Evolutionary conservation across 1,140 invertebrate genomes (phyloP).

Genomic region (Lithobius niger): DNA sequence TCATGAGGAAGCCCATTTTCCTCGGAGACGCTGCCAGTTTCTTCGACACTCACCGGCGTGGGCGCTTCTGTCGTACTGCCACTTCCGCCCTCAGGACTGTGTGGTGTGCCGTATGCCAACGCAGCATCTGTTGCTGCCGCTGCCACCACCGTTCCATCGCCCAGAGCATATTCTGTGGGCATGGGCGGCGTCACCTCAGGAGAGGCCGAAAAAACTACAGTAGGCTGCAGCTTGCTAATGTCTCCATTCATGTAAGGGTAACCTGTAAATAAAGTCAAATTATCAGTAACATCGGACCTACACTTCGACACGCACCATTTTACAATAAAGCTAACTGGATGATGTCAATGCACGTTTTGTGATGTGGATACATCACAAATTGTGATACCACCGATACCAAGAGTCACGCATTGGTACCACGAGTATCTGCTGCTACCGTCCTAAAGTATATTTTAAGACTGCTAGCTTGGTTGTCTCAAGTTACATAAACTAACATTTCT

Average conservation of each 20-base stretch:
- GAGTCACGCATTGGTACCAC: no score
- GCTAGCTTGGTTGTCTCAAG: no score
- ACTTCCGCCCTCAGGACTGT: not conserved
- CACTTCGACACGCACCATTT: no score
- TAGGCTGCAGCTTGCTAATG: constrained; percentile 51
- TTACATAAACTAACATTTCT: no score
- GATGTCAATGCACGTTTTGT: no score
- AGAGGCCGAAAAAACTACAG: constrained; percentile 24
- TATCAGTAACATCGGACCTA: no score
- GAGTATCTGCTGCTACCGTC: no score
- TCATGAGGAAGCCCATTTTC: constrained; percentile 37
- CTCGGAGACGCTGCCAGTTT: constrained; percentile 34
- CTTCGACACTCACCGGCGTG: constrained; percentile 23
- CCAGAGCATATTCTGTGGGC: constrained; percentile 1
- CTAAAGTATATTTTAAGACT: no score
- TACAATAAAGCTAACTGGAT: no score
- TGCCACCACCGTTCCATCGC: constrained; percentile 1
- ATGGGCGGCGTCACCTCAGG: constrained; percentile 1
- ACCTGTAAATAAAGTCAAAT: no score
- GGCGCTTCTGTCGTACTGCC: constrained; percentile 12
- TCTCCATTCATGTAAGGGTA: constrained; percentile 66
- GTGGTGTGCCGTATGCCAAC: constrained; percentile 28
- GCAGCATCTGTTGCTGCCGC: constrained; percentile 8
- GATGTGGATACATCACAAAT: no score
- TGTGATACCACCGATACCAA: no score